These are phyloP conservation scores for Cyanistes caeruleus DNA, from an alignment of 2,113 vertebrate genomes.

Conservation along the genomic window DNA sequence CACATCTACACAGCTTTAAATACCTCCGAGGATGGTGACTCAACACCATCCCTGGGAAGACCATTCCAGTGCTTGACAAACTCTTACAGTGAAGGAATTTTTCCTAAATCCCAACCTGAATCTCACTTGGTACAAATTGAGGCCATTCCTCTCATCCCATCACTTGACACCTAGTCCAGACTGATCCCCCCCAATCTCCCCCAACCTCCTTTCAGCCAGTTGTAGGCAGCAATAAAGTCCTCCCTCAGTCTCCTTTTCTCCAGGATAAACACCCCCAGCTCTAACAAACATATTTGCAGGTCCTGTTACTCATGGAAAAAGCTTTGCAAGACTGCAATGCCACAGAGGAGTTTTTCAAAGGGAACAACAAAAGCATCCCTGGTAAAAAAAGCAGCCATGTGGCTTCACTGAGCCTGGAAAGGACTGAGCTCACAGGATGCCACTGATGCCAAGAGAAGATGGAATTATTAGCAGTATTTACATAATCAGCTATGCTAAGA, in stretches of 20 bases:
- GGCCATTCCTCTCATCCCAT: neutral
- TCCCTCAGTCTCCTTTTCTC: neutral
- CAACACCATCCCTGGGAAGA: neutral
- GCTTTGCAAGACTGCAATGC: neutral
- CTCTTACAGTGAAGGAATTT: neutral
- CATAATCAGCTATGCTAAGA: neutral
- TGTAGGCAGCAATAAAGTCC: neutral
- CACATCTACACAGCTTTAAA: neutral
- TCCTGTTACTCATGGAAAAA: neutral
- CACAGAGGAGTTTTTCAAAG: neutral
- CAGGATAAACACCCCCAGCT: neutral
- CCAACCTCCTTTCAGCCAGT: neutral
- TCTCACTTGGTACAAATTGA: neutral
- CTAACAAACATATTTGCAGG: neutral
- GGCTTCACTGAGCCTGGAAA: neutral
- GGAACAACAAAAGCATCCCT: neutral
- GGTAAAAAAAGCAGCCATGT: neutral
- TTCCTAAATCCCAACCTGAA: neutral
- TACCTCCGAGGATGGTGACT: neutral
- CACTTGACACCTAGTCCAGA: no score
- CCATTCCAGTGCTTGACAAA: neutral
- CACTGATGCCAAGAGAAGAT: neutral
- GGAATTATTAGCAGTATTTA: conserved; percentile 18
- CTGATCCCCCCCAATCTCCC: rapidly evolving
- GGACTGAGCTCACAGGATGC: neutral